Evolutionary conservation across 2,113 vertebrate species (phyloP).

Genomic region (Hippocampus zosterae): DNA sequence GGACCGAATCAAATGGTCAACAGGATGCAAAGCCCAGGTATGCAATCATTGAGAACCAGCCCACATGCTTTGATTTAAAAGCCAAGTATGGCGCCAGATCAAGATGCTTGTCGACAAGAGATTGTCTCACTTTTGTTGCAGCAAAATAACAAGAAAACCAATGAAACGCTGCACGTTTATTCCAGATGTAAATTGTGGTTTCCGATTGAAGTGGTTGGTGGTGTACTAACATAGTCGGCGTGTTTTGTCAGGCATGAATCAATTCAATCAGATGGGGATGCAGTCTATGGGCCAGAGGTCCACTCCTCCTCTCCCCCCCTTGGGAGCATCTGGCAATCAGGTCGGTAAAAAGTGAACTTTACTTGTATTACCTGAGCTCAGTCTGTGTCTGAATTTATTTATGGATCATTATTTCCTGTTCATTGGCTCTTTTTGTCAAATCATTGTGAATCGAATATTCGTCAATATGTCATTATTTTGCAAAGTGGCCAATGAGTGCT

Average conservation of each 20-base stretch:
- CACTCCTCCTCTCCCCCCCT: conserved; percentile 85
- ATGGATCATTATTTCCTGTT: background rate
- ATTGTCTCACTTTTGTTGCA: background rate
- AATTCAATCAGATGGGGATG: conserved; percentile 87
- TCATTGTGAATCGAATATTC: background rate
- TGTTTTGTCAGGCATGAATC: conserved; percentile 81
- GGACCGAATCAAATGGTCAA: conserved; percentile 91
- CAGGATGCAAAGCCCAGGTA: conserved; percentile 88
- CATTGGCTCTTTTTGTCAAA: background rate
- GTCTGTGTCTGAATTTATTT: background rate
- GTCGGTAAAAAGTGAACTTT: conserved; percentile 59
- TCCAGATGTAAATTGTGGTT: too few relatives aligned
- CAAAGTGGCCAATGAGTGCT: background rate
- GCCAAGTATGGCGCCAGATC: background rate
- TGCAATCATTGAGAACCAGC: background rate
- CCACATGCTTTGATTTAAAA: background rate
- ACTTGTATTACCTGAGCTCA: background rate
- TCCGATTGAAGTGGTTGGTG: background rate
- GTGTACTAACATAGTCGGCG: background rate
- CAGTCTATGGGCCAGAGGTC: conserved; percentile 83
- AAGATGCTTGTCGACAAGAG: background rate
- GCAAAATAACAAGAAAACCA: background rate
- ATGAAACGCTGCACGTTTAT: too few relatives aligned
- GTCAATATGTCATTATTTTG: background rate
- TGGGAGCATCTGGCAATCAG: conserved; percentile 84